These are phyloP conservation scores for Spilogale gracilis DNA, from an alignment of 2,113 vertebrate genomes.

Conservation along the genomic window DNA sequence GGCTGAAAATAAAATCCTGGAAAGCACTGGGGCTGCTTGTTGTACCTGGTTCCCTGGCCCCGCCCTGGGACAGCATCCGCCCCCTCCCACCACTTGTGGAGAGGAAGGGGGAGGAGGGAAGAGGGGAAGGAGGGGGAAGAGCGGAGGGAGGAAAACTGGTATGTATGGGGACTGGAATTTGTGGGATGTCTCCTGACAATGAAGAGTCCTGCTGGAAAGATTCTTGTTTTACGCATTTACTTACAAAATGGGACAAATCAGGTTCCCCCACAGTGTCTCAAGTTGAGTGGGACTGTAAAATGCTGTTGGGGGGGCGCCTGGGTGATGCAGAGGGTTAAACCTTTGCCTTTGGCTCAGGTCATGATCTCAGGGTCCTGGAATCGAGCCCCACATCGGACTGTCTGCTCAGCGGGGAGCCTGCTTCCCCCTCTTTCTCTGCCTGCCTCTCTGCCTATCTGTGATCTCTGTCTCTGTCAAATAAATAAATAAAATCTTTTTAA, in stretches of 20 bases:
- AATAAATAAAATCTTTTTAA: too few relatives aligned
- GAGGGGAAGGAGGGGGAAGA: not conserved
- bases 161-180: not conserved
- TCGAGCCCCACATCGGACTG: too few relatives aligned
- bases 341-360: too few relatives aligned
- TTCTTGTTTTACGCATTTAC: not conserved
- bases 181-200: not conserved
- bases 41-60: not conserved
- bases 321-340: too few relatives aligned
- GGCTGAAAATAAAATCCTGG: constrained; percentile 49
- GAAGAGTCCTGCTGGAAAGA: not conserved
- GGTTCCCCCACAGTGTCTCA: not conserved
- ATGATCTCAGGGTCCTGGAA: too few relatives aligned
- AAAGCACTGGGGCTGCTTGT: not conserved
- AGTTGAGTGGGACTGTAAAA: not conserved
- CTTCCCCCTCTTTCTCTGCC: too few relatives aligned
- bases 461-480: too few relatives aligned
- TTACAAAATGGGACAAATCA: not conserved
- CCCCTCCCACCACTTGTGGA: not conserved
- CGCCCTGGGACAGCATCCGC: not conserved
- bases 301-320: not conserved
- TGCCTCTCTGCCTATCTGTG: too few relatives aligned
- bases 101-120: not conserved
- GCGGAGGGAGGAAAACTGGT: not conserved
- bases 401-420: too few relatives aligned